These are phyloP conservation scores for Coregonus clupeaformis DNA, from an alignment of 2,113 vertebrate species.

Conservation along the genomic window DNA sequence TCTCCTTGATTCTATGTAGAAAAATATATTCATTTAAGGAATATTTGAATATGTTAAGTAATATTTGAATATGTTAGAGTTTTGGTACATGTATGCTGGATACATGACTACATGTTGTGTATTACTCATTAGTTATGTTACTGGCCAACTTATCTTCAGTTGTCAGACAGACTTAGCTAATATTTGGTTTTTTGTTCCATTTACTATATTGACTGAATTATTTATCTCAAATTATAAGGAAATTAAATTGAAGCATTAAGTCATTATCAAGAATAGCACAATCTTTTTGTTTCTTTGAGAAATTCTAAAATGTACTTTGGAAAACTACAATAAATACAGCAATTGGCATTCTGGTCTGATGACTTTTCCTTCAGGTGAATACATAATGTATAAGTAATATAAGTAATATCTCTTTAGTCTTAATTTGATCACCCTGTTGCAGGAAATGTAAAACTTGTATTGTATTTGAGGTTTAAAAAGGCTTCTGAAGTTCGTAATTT, in stretches of 20 bases:
- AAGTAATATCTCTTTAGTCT: too few relatives aligned
- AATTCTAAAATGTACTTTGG: neutral
- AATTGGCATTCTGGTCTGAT: neutral
- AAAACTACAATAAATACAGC: constrained; percentile 44
- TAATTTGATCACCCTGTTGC: neutral
- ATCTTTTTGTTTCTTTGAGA: neutral
- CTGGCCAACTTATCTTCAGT: too few relatives aligned
- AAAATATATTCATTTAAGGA: neutral
- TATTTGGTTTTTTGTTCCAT: neutral
- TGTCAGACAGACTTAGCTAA: neutral
- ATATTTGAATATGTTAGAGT: neutral
- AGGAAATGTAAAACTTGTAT: too few relatives aligned
- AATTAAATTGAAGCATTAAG: neutral
- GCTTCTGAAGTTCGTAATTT: too few relatives aligned
- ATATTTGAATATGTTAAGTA: neutral
- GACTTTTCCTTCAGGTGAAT: too few relatives aligned
- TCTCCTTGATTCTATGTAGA: neutral
- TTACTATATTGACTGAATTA: neutral
- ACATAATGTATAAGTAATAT: too few relatives aligned
- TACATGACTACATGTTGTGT: too few relatives aligned
- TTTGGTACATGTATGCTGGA: neutral
- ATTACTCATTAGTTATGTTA: too few relatives aligned
- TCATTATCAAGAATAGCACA: neutral
- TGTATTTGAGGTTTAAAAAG: too few relatives aligned
- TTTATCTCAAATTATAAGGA: neutral